phyloP scores from a whole-genome alignment of 2,888 invertebrate genomes.

The Agrenia bidenticulata region DNA sequence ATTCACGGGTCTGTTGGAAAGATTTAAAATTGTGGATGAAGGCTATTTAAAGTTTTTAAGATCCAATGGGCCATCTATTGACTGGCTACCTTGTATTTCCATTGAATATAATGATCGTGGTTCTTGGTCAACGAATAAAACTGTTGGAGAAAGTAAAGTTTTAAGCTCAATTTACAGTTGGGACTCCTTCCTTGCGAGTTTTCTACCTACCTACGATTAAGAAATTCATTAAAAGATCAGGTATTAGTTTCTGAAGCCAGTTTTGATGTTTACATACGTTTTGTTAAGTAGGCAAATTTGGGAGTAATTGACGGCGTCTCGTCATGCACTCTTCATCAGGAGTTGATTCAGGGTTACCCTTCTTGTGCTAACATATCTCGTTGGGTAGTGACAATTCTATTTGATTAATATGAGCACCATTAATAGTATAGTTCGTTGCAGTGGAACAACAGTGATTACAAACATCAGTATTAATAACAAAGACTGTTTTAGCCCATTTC shows the following conservation, averaged over 20 bases:
- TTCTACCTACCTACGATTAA: neutral
- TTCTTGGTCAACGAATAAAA: no score
- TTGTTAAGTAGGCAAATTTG: no score
- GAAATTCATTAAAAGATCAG: constrained; percentile 2
- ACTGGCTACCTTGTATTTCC: no score
- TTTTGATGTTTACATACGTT: neutral
- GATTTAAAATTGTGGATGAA: no score
- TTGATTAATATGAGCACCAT: constrained; percentile 8
- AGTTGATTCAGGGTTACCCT: neutral
- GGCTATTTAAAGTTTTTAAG: no score
- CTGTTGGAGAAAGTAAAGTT: no score
- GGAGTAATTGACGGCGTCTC: no score
- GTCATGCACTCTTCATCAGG: no score
- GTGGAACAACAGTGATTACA: neutral
- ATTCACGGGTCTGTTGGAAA: no score
- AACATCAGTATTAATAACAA: neutral
- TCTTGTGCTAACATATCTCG: constrained; percentile 4
- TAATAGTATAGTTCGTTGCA: constrained; percentile 8
- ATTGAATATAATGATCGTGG: no score
- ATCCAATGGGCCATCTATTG: no score
- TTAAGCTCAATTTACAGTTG: no score
- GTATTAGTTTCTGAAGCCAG: constrained; percentile 6
- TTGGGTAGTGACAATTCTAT: neutral
- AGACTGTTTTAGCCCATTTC: neutral
- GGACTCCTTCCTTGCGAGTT: neutral